These are phyloP conservation scores for Channallabes apus DNA, from an alignment of 2,797 vertebrate species.

Conservation along the genomic window DNA sequence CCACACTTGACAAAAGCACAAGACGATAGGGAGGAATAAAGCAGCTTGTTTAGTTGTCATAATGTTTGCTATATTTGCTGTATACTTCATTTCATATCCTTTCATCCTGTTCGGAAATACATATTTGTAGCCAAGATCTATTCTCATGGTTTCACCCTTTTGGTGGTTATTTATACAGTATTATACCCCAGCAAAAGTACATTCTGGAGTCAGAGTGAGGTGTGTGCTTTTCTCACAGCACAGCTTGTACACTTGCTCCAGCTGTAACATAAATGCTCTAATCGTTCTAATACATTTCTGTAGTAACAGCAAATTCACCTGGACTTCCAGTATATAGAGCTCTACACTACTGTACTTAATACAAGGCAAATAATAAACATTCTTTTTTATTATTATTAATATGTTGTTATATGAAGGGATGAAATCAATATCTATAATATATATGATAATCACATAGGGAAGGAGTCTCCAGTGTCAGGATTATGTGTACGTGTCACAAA, in stretches of 20 bases:
- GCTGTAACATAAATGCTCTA: background rate
- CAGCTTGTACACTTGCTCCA: background rate
- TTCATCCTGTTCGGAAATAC: background rate
- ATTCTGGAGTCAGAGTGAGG: background rate
- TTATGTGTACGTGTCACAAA: background rate
- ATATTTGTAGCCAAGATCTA: background rate
- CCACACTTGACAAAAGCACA: constrained; percentile 26
- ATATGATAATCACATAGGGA: background rate
- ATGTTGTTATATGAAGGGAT: background rate
- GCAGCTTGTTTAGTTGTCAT: constrained; percentile 7
- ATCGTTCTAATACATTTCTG: background rate
- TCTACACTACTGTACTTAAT: background rate
- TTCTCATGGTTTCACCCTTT: background rate
- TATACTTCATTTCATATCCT: background rate
- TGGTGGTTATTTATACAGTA: background rate
- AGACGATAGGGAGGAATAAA: constrained; percentile 10
- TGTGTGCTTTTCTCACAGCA: too few relatives aligned
- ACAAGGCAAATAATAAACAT: background rate
- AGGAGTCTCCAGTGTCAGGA: background rate
- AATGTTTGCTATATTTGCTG: constrained; percentile 17
- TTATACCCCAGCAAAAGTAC: background rate
- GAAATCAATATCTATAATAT: too few relatives aligned
- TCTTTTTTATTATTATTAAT: background rate
- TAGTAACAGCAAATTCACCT: background rate
- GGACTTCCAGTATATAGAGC: background rate